These are phyloP conservation scores for Drosophila sproati DNA, from an alignment of 1,140 invertebrate species.

Conservation along the genomic window DNA sequence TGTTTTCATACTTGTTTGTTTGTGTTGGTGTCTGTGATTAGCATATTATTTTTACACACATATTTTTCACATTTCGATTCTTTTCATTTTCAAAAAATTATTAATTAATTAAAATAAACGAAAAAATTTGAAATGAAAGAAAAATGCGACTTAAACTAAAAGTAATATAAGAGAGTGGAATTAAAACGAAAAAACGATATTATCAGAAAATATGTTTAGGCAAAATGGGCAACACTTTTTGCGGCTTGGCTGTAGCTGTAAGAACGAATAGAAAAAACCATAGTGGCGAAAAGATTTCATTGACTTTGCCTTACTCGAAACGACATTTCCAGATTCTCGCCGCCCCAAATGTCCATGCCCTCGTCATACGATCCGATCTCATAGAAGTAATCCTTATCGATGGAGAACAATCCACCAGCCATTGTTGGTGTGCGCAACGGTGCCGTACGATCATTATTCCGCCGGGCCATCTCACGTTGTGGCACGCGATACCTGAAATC, in stretches of 20 bases:
- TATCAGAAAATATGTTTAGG: conserved; percentile 30
- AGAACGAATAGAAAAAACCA: conserved; percentile 48
- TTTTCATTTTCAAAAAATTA: conserved; percentile 25
- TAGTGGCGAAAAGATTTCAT: conserved; percentile 18
- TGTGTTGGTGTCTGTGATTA: conserved; percentile 59
- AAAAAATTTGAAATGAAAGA: conserved; percentile 10
- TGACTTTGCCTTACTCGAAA: conserved; percentile 92
- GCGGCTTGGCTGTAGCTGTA: conserved; percentile 69
- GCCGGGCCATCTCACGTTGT: conserved; percentile 95
- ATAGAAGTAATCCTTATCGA: conserved; percentile 98
- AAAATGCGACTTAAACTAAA: conserved; percentile 34
- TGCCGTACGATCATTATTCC: conserved; percentile 94
- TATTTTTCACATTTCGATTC: conserved; percentile 27
- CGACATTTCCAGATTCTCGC: conserved; percentile 99
- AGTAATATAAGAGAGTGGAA: background rate
- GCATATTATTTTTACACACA: conserved; percentile 26
- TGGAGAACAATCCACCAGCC: conserved; percentile 99
- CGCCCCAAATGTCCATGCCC: conserved; percentile 99
- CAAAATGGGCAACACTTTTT: conserved; percentile 54
- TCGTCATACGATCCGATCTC: conserved; percentile 98
- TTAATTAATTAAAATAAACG: conserved; percentile 2
- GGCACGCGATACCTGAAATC: conserved; percentile 95
- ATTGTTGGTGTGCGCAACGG: conserved; percentile 98
- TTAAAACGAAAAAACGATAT: conserved; percentile 33
- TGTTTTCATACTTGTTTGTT: conserved; percentile 32